These are phyloP conservation scores for Drosophila virilis DNA, from an alignment of 1,140 invertebrate genomes.

Conservation along the genomic window DNA sequence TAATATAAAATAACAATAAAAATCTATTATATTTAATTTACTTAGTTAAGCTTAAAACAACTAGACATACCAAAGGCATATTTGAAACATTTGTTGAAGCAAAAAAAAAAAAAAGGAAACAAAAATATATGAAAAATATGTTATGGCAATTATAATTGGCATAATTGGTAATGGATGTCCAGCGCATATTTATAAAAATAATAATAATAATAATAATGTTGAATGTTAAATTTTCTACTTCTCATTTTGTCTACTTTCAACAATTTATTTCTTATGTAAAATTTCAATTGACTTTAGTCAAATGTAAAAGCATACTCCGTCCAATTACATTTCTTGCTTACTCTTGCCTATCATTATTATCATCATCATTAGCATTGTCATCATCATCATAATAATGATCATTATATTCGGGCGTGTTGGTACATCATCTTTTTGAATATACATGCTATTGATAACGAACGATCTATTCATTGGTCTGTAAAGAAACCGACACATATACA, in stretches of 20 bases:
- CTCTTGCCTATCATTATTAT: constrained; percentile 58
- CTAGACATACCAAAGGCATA: constrained; percentile 84
- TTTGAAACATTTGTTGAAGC: constrained; percentile 49
- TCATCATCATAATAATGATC: constrained; percentile 17
- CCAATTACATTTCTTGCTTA: constrained; percentile 81
- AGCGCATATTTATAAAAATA: constrained; percentile 2
- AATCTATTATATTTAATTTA: constrained; percentile 60
- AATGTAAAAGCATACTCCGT: constrained; percentile 81
- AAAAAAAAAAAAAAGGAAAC: constrained; percentile 32
- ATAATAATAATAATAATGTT: constrained; percentile 16
- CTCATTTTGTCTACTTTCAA: constrained; percentile 29
- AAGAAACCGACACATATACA: constrained; percentile 14
- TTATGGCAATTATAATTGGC: constrained; percentile 36
- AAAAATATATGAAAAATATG: constrained; percentile 45
- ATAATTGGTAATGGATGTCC: constrained; percentile 49
- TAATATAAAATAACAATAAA: constrained; percentile 48
- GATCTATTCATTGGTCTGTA: constrained; percentile 52
- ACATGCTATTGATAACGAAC: constrained; percentile 40
- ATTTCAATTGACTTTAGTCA: constrained; percentile 68
- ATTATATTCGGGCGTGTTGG: constrained; percentile 29
- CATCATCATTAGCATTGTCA: constrained; percentile 33
- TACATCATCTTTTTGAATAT: constrained; percentile 32
- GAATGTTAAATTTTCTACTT: constrained; percentile 15
- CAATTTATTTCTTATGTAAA: constrained; percentile 30
- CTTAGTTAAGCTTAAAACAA: constrained; percentile 67